These are phyloP conservation scores for Lasioglossum marginatum DNA, from an alignment of 2,888 invertebrate genomes.

Conservation along the genomic window DNA sequence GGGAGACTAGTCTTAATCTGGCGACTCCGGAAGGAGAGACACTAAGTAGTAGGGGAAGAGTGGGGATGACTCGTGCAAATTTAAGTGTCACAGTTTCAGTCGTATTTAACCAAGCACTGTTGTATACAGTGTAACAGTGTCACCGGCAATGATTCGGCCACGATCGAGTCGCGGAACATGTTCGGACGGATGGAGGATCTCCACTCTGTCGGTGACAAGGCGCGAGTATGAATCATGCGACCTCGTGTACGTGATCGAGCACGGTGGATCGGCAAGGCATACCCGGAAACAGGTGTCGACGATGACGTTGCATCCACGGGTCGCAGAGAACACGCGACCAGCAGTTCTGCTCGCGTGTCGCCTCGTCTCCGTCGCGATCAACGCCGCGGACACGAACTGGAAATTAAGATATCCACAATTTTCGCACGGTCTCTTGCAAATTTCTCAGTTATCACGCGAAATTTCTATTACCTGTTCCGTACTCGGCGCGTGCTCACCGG, in stretches of 20 bases:
- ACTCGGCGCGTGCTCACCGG: neutral
- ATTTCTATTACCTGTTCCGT: neutral
- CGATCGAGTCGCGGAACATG: neutral
- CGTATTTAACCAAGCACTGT: neutral
- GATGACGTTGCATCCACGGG: constrained; percentile 40
- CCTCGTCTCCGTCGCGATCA: neutral
- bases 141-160: neutral
- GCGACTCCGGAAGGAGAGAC: no score
- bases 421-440: neutral
- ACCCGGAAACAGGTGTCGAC: constrained; percentile 65
- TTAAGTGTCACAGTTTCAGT: neutral
- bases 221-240: neutral
- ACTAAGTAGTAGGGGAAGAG: no score
- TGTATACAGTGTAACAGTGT: neutral
- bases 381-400: neutral
- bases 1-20: no score
- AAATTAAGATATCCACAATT: constrained; percentile 1
- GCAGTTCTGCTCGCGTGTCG: constrained; percentile 6
- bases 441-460: neutral
- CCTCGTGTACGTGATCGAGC: constrained; percentile 7
- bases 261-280: constrained; percentile 46
- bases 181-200: neutral
- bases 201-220: neutral
- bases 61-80: neutral
- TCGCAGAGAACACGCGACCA: constrained; percentile 3